phyloP scores from a whole-genome alignment of 2,113 vertebrate species.

The Oryzias melastigma region DNA sequence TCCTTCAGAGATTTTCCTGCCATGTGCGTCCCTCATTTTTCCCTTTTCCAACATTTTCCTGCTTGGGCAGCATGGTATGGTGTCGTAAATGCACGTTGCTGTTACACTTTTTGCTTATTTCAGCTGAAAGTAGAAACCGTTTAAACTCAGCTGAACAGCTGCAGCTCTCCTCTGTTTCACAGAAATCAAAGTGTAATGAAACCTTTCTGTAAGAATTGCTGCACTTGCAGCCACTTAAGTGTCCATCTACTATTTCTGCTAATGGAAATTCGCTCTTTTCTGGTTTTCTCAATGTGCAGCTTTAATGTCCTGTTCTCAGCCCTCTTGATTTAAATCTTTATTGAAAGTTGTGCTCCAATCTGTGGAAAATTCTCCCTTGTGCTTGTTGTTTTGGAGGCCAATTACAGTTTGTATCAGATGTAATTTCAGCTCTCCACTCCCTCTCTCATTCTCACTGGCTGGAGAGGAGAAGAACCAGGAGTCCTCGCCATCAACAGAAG shows the following conservation, averaged over 20 bases:
- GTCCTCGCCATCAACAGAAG: background rate
- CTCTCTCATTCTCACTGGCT: conserved; percentile 28
- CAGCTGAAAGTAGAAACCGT: conserved; percentile 13
- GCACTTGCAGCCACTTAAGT: conserved; percentile 27
- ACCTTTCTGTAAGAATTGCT: conserved; percentile 21
- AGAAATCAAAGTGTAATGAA: conserved; percentile 17
- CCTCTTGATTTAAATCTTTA: conserved; percentile 43
- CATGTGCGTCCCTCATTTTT: conserved; percentile 3
- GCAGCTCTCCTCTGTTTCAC: conserved; percentile 27
- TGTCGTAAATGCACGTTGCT: conserved; percentile 26
- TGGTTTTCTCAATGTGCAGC: conserved; percentile 31
- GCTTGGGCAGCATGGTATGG: conserved; percentile 6
- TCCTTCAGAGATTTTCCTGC: background rate
- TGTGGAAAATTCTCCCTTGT: conserved; percentile 25
- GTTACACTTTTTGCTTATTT: conserved; percentile 37
- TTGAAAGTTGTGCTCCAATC: conserved; percentile 33
- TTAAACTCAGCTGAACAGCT: conserved; percentile 30
- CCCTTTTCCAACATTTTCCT: conserved; percentile 14
- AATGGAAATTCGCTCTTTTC: conserved; percentile 56
- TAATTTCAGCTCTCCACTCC: conserved; percentile 39
- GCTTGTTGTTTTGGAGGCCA: conserved; percentile 10
- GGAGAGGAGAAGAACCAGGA: conserved; percentile 19
- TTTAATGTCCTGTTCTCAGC: conserved; percentile 24
- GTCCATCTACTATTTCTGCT: conserved; percentile 34
- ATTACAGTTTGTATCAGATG: conserved; percentile 40